Evolutionary conservation across 2,888 invertebrate genomes (phyloP), one percentile per base, ranked within the genome.

Genomic region (Tanaodytes sp.): DNA sequence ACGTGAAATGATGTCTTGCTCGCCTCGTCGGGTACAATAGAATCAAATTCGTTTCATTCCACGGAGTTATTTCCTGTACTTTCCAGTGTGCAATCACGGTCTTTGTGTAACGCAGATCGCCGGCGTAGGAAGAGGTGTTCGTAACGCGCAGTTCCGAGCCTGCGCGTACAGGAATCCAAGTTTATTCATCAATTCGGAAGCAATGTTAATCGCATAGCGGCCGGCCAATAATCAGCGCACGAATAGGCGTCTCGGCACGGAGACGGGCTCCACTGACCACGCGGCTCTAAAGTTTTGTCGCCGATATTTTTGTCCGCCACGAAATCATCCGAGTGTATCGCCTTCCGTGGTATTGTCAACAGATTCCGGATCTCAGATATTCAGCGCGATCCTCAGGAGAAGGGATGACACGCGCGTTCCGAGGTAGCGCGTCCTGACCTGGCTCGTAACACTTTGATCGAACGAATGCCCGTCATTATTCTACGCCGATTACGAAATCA

Each of bases 241-340:
- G 75, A 75, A 79, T 75, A 71, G 63, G 70, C 70, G 71, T 75
- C 73, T 62, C 74, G 73, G 68, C 73, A 71, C 82, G 84, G 84
- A 84, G 81, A 84, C 83, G 83, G 75, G 84, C 79, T 84, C 83
- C 81, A 84, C 82, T 84, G 83, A 80, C 79, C 83, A 79, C 79
- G 75, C 64, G 75, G 74, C 79, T 72, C 51, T 61, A 63, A 72
- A 72, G 69, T 74, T 63, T 71, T 67, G 73, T 71, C 55, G 52
- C 54, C 72, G 65, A 70, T 65, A 72, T 49, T 73, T 72, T 63
- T 52, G 49, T 68, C 37, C 61, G 51, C 52, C 63, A 54, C 71
- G 67, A 62, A 66, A 62, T 67, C 82, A 77, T 80, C 83, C 83
- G 79, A 82, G 84, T 84, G 83, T 84, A 84, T 85, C 84, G 84